These are phyloP conservation scores for Aegotheles bennettii DNA, from an alignment of 2,113 vertebrate genomes.

Conservation along the genomic window DNA sequence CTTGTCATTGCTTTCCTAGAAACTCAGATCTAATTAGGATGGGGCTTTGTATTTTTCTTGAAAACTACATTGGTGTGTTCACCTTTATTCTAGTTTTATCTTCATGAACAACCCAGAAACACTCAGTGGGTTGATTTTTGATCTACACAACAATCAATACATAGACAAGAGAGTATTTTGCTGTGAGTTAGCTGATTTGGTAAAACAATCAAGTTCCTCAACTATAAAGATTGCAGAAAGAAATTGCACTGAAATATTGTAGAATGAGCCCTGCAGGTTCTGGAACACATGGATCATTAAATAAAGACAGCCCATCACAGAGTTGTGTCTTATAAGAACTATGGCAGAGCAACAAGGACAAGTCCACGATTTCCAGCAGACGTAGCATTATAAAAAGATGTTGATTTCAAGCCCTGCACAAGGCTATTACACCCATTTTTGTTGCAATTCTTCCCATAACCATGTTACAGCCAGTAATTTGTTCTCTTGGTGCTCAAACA, in stretches of 20 bases:
- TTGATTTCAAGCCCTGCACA: background rate
- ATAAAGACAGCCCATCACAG: background rate
- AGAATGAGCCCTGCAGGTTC: background rate
- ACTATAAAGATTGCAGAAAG: background rate
- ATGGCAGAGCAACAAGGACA: background rate
- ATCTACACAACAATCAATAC: background rate
- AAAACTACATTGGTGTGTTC: background rate
- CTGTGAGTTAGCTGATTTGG: background rate
- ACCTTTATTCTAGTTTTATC: background rate
- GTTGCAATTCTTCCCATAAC: no score
- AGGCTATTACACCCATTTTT: background rate
- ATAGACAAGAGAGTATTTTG: fast-evolving
- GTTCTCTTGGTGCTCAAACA: background rate
- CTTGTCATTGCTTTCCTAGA: background rate
- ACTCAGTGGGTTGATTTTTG: background rate
- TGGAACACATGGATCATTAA: fast-evolving
- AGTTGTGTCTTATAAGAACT: background rate
- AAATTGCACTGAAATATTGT: background rate
- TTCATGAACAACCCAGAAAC: background rate
- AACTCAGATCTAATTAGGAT: background rate
- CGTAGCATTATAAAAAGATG: background rate
- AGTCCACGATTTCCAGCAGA: background rate
- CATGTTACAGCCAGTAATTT: background rate
- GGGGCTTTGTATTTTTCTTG: fast-evolving
- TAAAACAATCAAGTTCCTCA: background rate